A percentile compares a stretch with the other conserved stretches of the same genome.
Conservation (phyloP, 2,888 invertebrate genomes). For the Yponomeuta plumbellus region DNA sequence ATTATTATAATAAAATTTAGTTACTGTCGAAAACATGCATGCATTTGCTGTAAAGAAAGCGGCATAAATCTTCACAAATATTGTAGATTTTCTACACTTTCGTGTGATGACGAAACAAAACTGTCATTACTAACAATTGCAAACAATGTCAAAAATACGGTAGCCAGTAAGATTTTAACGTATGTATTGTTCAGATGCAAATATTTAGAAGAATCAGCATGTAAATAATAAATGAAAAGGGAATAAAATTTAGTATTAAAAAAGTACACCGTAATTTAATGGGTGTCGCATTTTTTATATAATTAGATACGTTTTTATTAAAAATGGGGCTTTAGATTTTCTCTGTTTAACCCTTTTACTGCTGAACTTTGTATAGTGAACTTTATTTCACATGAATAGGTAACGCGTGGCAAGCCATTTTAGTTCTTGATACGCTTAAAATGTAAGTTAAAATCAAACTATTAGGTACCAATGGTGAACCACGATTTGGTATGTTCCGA, state of each 20-base stretch:
- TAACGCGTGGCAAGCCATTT: background rate
- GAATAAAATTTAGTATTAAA: conserved; percentile 28
- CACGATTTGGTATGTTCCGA: background rate
- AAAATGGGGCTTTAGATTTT: conserved; percentile 32
- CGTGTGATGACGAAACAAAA: background rate
- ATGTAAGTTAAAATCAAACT: background rate
- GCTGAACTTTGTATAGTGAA: conserved; percentile 18
- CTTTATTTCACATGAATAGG: conserved; percentile 27
- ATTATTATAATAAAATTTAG: too few relatives aligned
- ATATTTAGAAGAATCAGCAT: conserved; percentile 73
- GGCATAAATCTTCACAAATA: too few relatives aligned
- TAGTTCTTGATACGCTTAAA: background rate
- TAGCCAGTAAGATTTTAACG: conserved; percentile 70
- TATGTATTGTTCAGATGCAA: conserved; percentile 76
- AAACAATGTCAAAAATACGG: conserved; percentile 33
- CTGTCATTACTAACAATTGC: conserved; percentile 53
- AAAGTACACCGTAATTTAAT: conserved; percentile 39
- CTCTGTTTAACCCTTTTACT: conserved; percentile 14
- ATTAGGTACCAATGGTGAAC: background rate
- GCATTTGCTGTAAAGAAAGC: too few relatives aligned
- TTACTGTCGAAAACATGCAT: too few relatives aligned
- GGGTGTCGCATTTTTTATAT: conserved; percentile 59
- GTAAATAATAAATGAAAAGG: conserved; percentile 50
- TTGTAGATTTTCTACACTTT: too few relatives aligned
- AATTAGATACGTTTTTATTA: conserved; percentile 39